Conservation (phyloP, 2,113 vertebrate genomes). For the Proteles cristata region DNA sequence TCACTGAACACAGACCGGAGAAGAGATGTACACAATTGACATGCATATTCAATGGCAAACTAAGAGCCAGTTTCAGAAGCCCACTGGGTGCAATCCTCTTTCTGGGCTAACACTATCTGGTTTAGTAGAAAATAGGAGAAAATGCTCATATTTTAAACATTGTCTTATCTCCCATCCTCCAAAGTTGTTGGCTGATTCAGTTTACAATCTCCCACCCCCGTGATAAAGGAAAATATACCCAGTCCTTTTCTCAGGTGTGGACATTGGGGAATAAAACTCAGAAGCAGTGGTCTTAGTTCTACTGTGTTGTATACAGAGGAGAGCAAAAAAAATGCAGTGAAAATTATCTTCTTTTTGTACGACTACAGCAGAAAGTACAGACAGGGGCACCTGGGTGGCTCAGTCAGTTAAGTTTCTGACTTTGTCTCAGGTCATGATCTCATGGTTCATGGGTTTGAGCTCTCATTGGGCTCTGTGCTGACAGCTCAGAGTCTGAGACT, state of each 20-base stretch:
- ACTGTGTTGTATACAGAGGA: not conserved
- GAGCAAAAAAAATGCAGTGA: not conserved
- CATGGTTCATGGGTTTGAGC: too few species aligned
- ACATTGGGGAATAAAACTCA: not conserved
- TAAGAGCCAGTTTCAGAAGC: not conserved
- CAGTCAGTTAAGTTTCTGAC: too few species aligned
- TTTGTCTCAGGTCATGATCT: too few species aligned
- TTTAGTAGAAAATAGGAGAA: not conserved
- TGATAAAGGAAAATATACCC: not conserved
- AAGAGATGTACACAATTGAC: not conserved
- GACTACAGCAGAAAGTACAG: not conserved
- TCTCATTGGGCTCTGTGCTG: too few species aligned
- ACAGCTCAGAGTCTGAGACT: too few species aligned
- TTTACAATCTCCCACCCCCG: rapidly evolving
- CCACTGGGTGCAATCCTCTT: not conserved
- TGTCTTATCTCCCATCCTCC: not conserved
- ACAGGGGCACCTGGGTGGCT: too few species aligned
- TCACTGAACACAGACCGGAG: not conserved
- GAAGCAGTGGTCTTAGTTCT: not conserved
- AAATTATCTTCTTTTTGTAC: not conserved
- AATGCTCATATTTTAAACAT: not conserved
- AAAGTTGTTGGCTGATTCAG: not conserved
- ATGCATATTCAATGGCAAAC: not conserved
- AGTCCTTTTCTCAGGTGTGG: not conserved
- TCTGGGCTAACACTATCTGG: not conserved